Evolutionary conservation across 2,888 invertebrate species (phyloP).

Genomic region (Calliopum simillimum): DNA sequence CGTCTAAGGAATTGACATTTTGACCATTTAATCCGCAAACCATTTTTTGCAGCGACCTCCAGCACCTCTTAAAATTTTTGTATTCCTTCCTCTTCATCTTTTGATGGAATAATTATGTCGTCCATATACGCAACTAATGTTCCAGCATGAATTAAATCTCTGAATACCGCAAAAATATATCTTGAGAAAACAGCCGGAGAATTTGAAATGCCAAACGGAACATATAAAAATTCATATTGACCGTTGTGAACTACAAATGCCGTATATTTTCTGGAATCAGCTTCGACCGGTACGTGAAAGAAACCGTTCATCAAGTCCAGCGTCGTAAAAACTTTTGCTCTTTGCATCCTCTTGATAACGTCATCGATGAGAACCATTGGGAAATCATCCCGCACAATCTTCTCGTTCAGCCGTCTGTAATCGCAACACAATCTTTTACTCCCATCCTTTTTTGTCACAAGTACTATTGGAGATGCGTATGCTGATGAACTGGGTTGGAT

Average conservation of each 20-base stretch:
- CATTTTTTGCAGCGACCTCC: not conserved
- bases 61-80: slow-evolving; percentile 11
- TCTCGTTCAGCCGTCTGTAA: slow-evolving; percentile 27
- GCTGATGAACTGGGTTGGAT: slow-evolving; percentile 46
- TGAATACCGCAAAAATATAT: no score
- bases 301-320: slow-evolving; percentile 17
- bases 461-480: slow-evolving; percentile 48
- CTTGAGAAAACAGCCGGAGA: no score
- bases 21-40: slow-evolving; percentile 26
- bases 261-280: slow-evolving; percentile 36
- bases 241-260: slow-evolving; percentile 39
- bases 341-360: slow-evolving; percentile 32
- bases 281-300: slow-evolving; percentile 29
- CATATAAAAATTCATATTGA: no score
- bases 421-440: slow-evolving; percentile 29
- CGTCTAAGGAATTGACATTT: slow-evolving; percentile 32
- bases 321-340: slow-evolving; percentile 16
- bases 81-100: no score
- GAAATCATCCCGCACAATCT: slow-evolving; percentile 34
- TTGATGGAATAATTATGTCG: no score
- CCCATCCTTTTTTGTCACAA: slow-evolving; percentile 38
- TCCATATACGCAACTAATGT: no score
- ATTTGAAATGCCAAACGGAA: no score
- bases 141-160: no score
- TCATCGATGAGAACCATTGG: slow-evolving; percentile 40